These are phyloP conservation scores for Myxocyprinus asiaticus DNA, from an alignment of 2,113 vertebrate genomes.

Conservation along the genomic window DNA sequence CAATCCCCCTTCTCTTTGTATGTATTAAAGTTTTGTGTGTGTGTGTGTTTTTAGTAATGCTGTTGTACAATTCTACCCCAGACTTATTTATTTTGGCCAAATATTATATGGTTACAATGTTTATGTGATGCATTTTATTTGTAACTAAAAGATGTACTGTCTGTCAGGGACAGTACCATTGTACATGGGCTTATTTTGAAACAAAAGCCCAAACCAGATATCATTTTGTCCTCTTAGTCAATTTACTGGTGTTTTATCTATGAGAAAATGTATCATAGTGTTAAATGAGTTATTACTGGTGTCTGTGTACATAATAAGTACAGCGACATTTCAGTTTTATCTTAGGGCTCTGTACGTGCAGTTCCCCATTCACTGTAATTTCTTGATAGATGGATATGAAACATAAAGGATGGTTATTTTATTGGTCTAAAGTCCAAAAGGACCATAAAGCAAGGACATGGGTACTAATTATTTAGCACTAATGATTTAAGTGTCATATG, in stretches of 20 bases:
- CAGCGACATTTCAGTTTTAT: background rate
- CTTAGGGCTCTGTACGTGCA: background rate
- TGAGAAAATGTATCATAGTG: constrained; percentile 9
- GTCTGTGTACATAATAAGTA: background rate
- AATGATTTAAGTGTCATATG: constrained; percentile 31
- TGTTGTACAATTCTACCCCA: constrained; percentile 2
- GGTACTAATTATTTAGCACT: constrained; percentile 3
- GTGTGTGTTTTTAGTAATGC: constrained; percentile 8
- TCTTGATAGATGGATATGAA: background rate
- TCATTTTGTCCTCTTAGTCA: constrained; percentile 13
- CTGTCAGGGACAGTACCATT: constrained; percentile 9
- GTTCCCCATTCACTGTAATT: background rate
- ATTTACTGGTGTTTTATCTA: background rate
- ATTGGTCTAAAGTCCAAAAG: background rate
- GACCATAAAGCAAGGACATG: constrained; percentile 8
- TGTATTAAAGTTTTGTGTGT: background rate
- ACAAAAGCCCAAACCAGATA: background rate
- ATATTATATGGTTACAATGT: constrained; percentile 7
- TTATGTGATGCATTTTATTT: background rate
- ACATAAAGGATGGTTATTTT: background rate
- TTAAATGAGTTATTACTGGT: background rate
- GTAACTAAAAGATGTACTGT: background rate
- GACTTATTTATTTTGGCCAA: constrained; percentile 30
- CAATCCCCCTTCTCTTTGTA: background rate
- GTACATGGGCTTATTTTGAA: background rate